These are phyloP conservation scores for Lutjanus erythropterus DNA, from an alignment of 2,113 vertebrate genomes.

Conservation along the genomic window DNA sequence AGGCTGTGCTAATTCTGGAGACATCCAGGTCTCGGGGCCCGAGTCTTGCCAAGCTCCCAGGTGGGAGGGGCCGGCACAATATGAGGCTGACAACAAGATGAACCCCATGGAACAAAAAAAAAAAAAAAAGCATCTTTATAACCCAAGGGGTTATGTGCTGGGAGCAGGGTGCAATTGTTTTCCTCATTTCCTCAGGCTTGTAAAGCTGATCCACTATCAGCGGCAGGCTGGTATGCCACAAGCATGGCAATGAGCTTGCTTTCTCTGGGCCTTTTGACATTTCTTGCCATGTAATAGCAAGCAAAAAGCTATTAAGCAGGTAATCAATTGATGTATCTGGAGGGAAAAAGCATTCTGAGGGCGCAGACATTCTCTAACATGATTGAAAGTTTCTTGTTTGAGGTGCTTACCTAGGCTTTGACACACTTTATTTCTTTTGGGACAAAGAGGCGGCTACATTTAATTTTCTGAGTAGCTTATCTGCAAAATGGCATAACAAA, in stretches of 20 bases:
- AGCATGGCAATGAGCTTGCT: conserved; percentile 77
- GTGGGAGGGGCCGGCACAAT: conserved; percentile 64
- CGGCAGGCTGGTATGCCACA: conserved; percentile 47
- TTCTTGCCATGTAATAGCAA: conserved; percentile 74
- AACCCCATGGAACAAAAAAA: conserved; percentile 50
- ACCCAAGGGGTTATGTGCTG: conserved; percentile 51
- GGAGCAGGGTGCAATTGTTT: conserved; percentile 78
- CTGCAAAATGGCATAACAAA: conserved; percentile 40
- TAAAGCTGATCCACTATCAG: conserved; percentile 78
- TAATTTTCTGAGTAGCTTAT: conserved; percentile 67
- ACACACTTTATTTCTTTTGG: conserved; percentile 66
- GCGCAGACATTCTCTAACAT: conserved; percentile 58
- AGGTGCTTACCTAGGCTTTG: conserved; percentile 60
- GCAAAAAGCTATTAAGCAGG: conserved; percentile 79
- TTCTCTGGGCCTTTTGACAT: conserved; percentile 79
- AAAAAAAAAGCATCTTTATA: conserved; percentile 48
- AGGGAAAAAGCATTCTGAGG: conserved; percentile 64
- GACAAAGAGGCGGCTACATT: conserved; percentile 48
- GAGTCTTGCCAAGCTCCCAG: conserved; percentile 47
- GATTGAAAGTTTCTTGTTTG: conserved; percentile 76
- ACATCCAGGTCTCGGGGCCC: conserved; percentile 69
- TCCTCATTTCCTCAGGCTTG: conserved; percentile 75
- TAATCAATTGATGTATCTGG: conserved; percentile 79
- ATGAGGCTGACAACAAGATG: conserved; percentile 54
- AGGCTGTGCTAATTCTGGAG: conserved; percentile 78